Base-by-base conservation (phyloP, 1,140 invertebrate genomes). In the Diachasmimorpha longicaudata region DNA sequence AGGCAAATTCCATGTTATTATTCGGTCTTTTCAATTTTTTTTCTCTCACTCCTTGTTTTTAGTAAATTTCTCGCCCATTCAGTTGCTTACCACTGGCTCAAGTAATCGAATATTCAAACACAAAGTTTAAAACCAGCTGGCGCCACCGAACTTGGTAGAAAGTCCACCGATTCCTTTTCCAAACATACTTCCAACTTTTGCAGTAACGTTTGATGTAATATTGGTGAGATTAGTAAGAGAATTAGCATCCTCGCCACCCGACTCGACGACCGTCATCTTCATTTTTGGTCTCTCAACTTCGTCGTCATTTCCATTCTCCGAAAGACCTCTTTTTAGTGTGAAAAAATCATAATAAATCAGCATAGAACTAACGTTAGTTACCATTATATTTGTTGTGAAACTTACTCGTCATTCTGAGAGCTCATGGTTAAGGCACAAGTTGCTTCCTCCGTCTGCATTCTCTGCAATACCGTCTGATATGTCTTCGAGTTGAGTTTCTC, bases 401-500 rank as follows among this genome's bases (percentile, higher is more conserved):
- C 85, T 85, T 79, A 91, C 81, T 93, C 91, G 79, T 94, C 93
- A 76, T 91, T 92, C 81, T 93, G 91, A 81, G 94, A 93, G 75
- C 94, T 93, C 91, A 96, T 94, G 42, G 95, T 93, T 79, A 97
- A 91, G 78, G 95, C 95, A 91, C 96, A 97, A 58, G 96, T 97
- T 66, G 97, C 97, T 90, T 99, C 97, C 89, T 99, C 97, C 14
- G 98, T 97, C 89, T 98, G 95, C 93, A 99, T 96, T 81, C 98
- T 92, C 81, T 95, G 94, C 72, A 94, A 94, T 81, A 99, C 95
- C 66, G 93, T 95, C 89, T 98, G 96, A 92, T 99, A 99, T 82
- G 94, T 94, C 91, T 98, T 98, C 58, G 95, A 97, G 90, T 99
- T 98, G n/a, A 99, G 90, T 89, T 97, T 97, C 85, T 99, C 97